A percentile compares a stretch with the other conserved stretches of the same genome.
Evolutionary conservation across 2,797 vertebrate species (phyloP).

Genomic region (Rhinoraja longicauda): DNA sequence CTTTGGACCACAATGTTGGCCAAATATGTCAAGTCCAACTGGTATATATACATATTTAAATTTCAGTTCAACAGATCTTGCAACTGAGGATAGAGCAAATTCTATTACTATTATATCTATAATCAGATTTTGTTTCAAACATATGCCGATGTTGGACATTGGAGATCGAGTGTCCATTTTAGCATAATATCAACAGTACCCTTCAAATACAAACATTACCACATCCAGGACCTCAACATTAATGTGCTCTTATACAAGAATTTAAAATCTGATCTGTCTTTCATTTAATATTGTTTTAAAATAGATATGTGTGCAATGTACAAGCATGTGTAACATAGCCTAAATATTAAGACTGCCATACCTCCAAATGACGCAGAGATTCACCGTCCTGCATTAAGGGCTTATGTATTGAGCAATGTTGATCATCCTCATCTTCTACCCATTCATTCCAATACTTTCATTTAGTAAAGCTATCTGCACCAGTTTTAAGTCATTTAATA

Average conservation of each 20-base stretch:
- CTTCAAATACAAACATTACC: background rate
- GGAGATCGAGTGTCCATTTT: background rate
- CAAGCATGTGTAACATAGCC: background rate
- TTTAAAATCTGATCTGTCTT: background rate
- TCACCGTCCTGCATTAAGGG: background rate
- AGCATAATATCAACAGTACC: background rate
- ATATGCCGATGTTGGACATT: background rate
- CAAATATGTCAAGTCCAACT: too few relatives aligned
- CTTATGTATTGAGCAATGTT: background rate
- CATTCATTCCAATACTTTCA: background rate
- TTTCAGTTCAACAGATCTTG: too few relatives aligned
- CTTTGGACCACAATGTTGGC: too few relatives aligned
- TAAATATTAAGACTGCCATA: background rate
- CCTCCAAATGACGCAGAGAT: too few relatives aligned
- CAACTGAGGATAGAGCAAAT: background rate
- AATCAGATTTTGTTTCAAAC: background rate
- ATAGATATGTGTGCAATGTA: background rate
- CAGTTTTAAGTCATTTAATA: constrained; percentile 39
- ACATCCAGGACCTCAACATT: background rate
- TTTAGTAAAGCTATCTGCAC: constrained; percentile 16
- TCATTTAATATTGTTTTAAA: background rate
- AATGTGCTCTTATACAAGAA: too few relatives aligned
- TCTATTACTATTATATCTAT: background rate
- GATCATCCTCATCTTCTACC: background rate
- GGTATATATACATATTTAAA: background rate